Conservation (phyloP, 1,140 invertebrate species). For the Zaprionus capensis region DNA sequence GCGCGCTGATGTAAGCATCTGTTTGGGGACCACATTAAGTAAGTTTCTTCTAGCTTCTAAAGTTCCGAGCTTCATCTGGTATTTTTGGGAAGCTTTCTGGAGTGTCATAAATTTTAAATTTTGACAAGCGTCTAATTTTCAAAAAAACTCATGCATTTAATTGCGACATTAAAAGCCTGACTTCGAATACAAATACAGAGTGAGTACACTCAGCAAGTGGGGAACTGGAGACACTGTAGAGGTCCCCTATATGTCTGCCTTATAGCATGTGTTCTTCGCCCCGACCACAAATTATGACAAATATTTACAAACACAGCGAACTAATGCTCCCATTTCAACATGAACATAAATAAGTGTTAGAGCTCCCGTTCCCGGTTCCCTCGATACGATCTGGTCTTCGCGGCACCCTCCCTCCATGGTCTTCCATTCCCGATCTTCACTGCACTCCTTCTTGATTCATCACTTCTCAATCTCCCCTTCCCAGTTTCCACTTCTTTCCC, state of each 20-base stretch:
- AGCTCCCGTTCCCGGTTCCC: conserved; percentile 50
- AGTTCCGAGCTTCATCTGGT: conserved; percentile 11
- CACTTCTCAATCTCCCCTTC: not conserved
- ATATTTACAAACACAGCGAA: conserved; percentile 76
- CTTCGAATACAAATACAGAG: conserved; percentile 47
- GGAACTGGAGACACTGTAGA: not conserved
- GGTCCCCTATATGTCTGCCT: conserved; percentile 6
- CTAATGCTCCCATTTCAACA: conserved; percentile 83
- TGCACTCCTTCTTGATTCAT: not conserved
- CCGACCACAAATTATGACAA: conserved; percentile 68
- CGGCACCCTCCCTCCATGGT: not conserved
- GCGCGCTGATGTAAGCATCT: conserved; percentile 13
- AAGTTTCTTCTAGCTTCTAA: conserved; percentile 1
- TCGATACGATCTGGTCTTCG: not conserved
- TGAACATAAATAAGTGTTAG: conserved; percentile 79
- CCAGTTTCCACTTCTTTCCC: not conserved
- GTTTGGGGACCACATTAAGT: not conserved
- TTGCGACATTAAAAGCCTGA: conserved; percentile 79
- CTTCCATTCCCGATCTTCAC: not conserved
- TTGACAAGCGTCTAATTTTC: conserved; percentile 78
- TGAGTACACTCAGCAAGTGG: conserved; percentile 11
- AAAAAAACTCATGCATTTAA: conserved; percentile 78
- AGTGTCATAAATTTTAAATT: conserved; percentile 68
- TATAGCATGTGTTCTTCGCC: conserved; percentile 39
- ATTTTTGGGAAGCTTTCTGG: conserved; percentile 51